Base-by-base conservation (phyloP, 1,140 invertebrate species). In the Zaprionus ornatus region DNA sequence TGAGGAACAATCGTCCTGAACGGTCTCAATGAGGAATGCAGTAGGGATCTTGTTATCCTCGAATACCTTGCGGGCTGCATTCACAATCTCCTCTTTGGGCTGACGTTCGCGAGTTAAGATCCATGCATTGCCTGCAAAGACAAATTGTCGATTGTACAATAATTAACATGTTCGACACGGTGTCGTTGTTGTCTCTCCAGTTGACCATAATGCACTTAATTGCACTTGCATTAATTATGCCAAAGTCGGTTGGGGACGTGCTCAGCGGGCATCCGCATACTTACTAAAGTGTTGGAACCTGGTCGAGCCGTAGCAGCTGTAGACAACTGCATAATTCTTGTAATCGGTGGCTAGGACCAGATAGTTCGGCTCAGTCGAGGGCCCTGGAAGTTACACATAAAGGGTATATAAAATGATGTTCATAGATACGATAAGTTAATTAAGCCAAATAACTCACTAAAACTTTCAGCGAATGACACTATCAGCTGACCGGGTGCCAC, bases 271-370 rank as follows among this genome's bases (percentile, higher is more conserved):
- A n/a, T n/a, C 37, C 2, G 40, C 2, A 55, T 68, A 85, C 91
- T 92, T 48, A 92, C 91, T 92, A 17, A 90, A 63, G 56, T 92
- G 87, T 0, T 82, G 84, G 35, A 84, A 40, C 6, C 73, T 59
- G 9, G 71, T 74, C 37, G 96, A 93, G 80, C 95, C 94, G n/a
- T 93, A 94, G 87, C 97, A 98, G 74, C 96, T 96, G 94, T 95
- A 97, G 7, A 97, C 95, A 3, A 97, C 95, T 7, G 96, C 93
- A 80, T 95, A 97, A 19, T 93, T 94, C 4, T 94, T 93, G 83
- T 97, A 98, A 90, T 98, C 97, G 0, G 97, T 97, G 29, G 95
- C 96, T 9, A 97, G 83, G 13, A 98, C 93, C 94, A 95, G 95
- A 83, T 97, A 97, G 1, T 96, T 96, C 0, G 95, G 94, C 10